These are phyloP conservation scores for Oryzias dopingdopingensis DNA, from an alignment of 2,797 vertebrate genomes.

Conservation along the genomic window DNA sequence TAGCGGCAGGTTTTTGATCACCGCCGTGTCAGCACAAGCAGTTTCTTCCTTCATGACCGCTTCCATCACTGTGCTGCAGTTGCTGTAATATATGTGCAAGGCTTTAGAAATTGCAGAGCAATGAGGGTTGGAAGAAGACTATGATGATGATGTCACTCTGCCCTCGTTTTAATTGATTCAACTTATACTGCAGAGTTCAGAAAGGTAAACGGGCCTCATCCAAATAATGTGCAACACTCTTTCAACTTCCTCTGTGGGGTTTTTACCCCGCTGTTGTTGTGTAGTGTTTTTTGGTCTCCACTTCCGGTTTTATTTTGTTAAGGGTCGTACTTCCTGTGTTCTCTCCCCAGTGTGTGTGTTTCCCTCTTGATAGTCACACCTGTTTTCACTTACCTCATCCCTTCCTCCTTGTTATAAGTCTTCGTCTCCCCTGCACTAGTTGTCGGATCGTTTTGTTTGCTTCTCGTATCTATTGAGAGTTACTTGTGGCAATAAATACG, in stretches of 20 bases:
- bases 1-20: slow-evolving; percentile 51
- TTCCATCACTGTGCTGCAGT: slow-evolving; percentile 25
- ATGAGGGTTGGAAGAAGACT: slow-evolving; percentile 10
- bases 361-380: no score
- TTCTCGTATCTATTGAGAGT: no score
- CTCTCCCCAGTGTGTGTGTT: no score
- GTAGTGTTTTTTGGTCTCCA: no score
- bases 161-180: slow-evolving; percentile 34
- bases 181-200: slow-evolving; percentile 10
- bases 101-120: slow-evolving; percentile 36
- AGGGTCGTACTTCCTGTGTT: no score
- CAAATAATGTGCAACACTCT: not conserved
- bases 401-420: no score
- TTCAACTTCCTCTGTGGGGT: not conserved
- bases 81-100: slow-evolving; percentile 25
- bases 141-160: slow-evolving; percentile 14
- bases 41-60: slow-evolving; percentile 41
- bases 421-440: no score
- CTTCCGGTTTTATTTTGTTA: no score
- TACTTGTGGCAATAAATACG: no score
- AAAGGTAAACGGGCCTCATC: slow-evolving; percentile 11
- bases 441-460: no score
- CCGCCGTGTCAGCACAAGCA: slow-evolving; percentile 31
- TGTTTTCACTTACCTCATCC: no score
- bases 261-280: no score